Evolutionary conservation across 2,888 invertebrate species (phyloP), one percentile per base, ranked within the genome.

Genomic region (Drosophila quasianomalipes): DNA sequence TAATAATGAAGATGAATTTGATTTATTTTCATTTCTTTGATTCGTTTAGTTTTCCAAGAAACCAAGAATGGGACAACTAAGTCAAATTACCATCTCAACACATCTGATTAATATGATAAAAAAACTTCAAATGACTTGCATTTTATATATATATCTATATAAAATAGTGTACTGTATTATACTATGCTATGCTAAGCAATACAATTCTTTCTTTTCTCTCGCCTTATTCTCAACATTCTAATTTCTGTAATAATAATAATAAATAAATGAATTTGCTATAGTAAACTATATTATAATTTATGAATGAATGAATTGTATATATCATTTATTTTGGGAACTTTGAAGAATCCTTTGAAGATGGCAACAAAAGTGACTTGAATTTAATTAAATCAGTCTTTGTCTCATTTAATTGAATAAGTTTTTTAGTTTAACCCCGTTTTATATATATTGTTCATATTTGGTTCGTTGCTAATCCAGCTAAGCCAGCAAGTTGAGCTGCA

Each of bases 401-500:
- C 37, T 37, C 5, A 44, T 12, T 5, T 0, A 44, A 5, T 22
- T 22, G 44, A 44, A 44, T 44, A 44, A 0, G 22, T 2, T 44
- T 44, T 44, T 22, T 39, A 12, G 5, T 5, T 12, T 5, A 44
- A 5, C 1, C 44, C 0, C 1, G 12, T 22, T 16, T 37, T 10
- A 0, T 4, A 14, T 6, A 14, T 3, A 28, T 28, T 22, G 4
- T 19, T 58, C 19, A 5, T 22, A 4, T 44, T 6, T 31, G 22
- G 47, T 47, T 31, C 12, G 7, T 16, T 53, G 31, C 26, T 1
- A 54, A 14, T 4, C 19, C 16, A 14, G 16, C 7, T 2, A 26
- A 26, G 4, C 7, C 31, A 10, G 30, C 79, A 68, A 68, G 59
- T 30, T 55, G 64, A 14, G 28, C 19, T 5, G 31, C 22, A 63